Evolutionary conservation across 2,797 vertebrate genomes (phyloP).

Genomic region (Gorsachius magnificus): DNA sequence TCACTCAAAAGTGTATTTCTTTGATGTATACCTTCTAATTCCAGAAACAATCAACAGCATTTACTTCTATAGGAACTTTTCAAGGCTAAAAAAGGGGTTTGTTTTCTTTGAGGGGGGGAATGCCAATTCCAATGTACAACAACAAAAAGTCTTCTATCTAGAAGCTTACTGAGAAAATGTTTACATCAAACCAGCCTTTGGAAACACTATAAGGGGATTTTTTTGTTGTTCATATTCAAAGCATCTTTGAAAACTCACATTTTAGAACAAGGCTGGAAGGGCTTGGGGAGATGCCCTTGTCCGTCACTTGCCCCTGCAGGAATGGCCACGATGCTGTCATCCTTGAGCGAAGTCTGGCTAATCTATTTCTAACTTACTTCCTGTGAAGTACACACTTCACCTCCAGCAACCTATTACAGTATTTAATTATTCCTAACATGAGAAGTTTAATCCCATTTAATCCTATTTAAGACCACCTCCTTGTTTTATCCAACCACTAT

Average conservation of each 20-base stretch:
- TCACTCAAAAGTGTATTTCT: background rate
- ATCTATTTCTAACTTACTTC: background rate
- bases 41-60: background rate
- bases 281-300: background rate
- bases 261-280: background rate
- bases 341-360: background rate
- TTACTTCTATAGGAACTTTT: background rate
- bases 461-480: background rate
- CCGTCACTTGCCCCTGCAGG: background rate
- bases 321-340: background rate
- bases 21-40: background rate
- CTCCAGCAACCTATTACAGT: background rate
- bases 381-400: background rate
- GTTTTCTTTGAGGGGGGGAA: accelerated
- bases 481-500: background rate
- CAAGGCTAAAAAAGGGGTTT: background rate
- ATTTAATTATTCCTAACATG: background rate
- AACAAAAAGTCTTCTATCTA: background rate
- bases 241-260: background rate
- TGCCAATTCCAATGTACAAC: background rate
- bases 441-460: background rate
- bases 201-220: background rate
- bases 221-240: background rate
- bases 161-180: background rate
- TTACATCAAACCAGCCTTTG: background rate